Evolutionary conservation across 2,113 vertebrate genomes (phyloP).

Genomic region (Erythrolamprus reginae): DNA sequence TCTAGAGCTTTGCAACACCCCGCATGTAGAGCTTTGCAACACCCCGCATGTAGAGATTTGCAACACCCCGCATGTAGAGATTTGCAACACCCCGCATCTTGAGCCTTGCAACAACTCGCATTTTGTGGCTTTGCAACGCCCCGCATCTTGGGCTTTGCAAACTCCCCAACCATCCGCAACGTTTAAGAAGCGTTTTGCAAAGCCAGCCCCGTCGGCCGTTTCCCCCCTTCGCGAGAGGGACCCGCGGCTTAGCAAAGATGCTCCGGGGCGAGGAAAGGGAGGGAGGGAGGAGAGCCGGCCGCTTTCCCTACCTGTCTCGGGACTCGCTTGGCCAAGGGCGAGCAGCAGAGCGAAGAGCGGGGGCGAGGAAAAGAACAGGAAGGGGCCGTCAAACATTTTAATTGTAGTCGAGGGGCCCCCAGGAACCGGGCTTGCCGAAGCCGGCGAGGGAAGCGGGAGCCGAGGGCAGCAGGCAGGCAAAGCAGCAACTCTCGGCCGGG

Average conservation of each 20-base stretch:
- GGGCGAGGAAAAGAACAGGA: constrained; percentile 64
- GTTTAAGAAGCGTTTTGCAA: background rate
- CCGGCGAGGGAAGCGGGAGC: background rate
- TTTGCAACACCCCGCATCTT: too few species aligned
- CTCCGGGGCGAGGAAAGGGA: background rate
- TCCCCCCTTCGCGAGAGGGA: background rate
- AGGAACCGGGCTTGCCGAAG: background rate
- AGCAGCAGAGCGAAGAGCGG: constrained; percentile 74
- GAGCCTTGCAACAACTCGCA: too few species aligned
- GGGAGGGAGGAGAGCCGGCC: background rate
- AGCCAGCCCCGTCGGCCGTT: background rate
- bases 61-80: too few species aligned
- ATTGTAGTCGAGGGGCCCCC: constrained; percentile 41
- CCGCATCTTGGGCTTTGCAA: background rate
- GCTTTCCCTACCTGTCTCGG: constrained; percentile 66
- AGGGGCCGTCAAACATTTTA: constrained; percentile 75
- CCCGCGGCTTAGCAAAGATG: background rate
- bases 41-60: too few species aligned
- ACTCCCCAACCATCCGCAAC: background rate
- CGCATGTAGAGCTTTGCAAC: background rate
- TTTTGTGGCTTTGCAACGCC: too few species aligned
- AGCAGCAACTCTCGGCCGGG: background rate
- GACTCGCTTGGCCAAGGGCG: constrained; percentile 64
- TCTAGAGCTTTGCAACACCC: background rate
- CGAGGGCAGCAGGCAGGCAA: background rate